A percentile compares a stretch with the other conserved stretches of the same genome.
phyloP scores from a whole-genome alignment of 2,113 vertebrate genomes.

The Phasianus colchicus region DNA sequence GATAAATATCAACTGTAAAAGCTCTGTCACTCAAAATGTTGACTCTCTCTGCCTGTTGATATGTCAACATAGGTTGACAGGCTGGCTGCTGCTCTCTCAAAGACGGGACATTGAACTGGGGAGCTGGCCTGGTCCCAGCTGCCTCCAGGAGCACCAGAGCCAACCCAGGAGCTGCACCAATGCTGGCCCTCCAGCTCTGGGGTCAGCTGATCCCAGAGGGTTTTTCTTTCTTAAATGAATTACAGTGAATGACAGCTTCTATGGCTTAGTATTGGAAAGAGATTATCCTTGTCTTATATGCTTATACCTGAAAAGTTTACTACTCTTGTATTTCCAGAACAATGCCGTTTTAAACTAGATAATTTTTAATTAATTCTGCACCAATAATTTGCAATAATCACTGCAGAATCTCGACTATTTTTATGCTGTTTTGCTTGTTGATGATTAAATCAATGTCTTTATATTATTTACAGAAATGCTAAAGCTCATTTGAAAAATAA shows the following conservation, averaged over 20 bases:
- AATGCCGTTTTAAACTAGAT: not conserved
- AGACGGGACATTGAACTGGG: not conserved
- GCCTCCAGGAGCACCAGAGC: not conserved
- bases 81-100: not conserved
- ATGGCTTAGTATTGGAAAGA: not conserved
- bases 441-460: not conserved
- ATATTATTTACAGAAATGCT: not conserved
- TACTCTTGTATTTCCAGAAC: not conserved
- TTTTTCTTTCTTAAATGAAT: not conserved
- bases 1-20: not conserved
- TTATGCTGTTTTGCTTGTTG: not conserved
- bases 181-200: not conserved
- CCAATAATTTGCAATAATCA: conserved; percentile 4
- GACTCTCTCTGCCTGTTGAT: not conserved
- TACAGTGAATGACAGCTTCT: not conserved
- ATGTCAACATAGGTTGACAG: not conserved
- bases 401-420: not conserved
- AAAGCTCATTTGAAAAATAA: not conserved
- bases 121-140: not conserved
- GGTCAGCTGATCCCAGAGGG: not conserved
- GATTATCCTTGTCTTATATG: not conserved
- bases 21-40: not conserved
- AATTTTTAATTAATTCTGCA: not conserved
- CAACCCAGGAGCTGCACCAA: not conserved
- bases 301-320: not conserved